These are phyloP conservation scores for Drosophila paramelanica DNA, from an alignment of 2,888 invertebrate genomes.

Conservation along the genomic window DNA sequence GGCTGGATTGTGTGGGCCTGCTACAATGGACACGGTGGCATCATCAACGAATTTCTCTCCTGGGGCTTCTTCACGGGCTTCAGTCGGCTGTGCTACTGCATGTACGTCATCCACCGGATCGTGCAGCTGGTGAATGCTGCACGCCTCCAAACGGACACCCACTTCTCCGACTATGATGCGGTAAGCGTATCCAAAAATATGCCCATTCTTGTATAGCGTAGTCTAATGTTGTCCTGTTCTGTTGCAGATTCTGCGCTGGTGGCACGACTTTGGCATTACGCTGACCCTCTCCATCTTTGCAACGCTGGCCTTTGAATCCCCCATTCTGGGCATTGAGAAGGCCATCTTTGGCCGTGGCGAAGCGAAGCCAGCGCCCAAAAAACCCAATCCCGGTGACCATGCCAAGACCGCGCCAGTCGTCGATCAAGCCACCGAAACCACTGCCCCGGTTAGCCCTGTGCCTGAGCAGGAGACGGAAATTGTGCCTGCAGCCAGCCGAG, in stretches of 20 bases:
- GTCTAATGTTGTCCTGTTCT: constrained; percentile 19
- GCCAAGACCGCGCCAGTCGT: constrained; percentile 20
- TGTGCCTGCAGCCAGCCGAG: constrained; percentile 20
- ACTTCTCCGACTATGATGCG: constrained; percentile 83
- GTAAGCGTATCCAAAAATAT: constrained; percentile 57
- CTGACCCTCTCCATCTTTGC: constrained; percentile 84
- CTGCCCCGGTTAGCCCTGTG: constrained; percentile 5
- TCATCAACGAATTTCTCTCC: constrained; percentile 83
- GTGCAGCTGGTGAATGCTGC: constrained; percentile 81
- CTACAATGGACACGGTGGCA: constrained; percentile 83
- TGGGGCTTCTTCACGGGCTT: constrained; percentile 83
- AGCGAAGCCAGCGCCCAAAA: constrained; percentile 56
- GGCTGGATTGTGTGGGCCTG: constrained; percentile 85
- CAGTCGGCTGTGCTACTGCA: constrained; percentile 83
- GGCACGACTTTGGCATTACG: constrained; percentile 85
- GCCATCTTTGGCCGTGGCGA: constrained; percentile 74
- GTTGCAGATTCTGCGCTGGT: constrained; percentile 84
- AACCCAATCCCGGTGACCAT: constrained; percentile 39
- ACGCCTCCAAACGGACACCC: constrained; percentile 79
- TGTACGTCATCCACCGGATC: constrained; percentile 84
- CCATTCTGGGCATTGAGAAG: constrained; percentile 85
- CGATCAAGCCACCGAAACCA: constrained; percentile 9
- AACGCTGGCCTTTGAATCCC: constrained; percentile 85
- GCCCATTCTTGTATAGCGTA: neutral
- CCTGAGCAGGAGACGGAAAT: constrained; percentile 32